A percentile compares a stretch with the other conserved stretches of the same genome.
phyloP scores from a whole-genome alignment of 2,797 vertebrate genomes.

The Channa striata region DNA sequence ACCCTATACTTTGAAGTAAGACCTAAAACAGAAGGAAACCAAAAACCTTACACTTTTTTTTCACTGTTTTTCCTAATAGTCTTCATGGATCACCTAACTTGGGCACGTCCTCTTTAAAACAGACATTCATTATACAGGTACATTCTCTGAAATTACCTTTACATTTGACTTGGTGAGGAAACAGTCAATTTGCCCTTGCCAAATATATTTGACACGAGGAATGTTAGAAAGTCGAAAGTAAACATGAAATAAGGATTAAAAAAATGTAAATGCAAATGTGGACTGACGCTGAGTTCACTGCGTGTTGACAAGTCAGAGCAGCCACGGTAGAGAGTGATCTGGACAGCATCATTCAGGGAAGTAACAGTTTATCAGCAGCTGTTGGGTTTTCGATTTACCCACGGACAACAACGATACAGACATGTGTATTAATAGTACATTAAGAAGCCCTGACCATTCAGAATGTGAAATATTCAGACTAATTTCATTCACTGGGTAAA shows the following conservation, averaged over 20 bases:
- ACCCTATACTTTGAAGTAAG: conserved; percentile 55
- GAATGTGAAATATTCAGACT: conserved; percentile 66
- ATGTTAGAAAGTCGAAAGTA: conserved; percentile 60
- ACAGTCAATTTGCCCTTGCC: conserved; percentile 75
- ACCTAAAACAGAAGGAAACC: conserved; percentile 57
- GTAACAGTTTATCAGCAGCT: conserved; percentile 86
- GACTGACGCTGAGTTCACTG: conserved; percentile 68
- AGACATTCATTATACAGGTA: conserved; percentile 86
- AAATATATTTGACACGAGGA: conserved; percentile 63
- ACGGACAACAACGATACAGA: conserved; percentile 82
- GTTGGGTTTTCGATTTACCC: conserved; percentile 83
- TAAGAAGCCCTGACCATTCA: conserved; percentile 74
- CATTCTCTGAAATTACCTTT: conserved; percentile 85
- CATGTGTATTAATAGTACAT: conserved; percentile 72
- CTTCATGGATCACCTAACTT: conserved; percentile 67
- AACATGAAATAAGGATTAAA: conserved; percentile 64
- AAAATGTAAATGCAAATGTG: conserved; percentile 49
- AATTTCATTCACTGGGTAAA: conserved; percentile 69
- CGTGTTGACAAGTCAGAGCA: conserved; percentile 48
- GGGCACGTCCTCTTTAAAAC: conserved; percentile 70
- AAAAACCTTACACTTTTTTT: conserved; percentile 48
- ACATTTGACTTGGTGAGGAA: conserved; percentile 75
- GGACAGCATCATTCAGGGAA: conserved; percentile 76
- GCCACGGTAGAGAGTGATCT: conserved; percentile 60
- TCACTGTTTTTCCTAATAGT: conserved; percentile 60